Evolutionary conservation across 2,797 vertebrate species (phyloP).

Genomic region (Aldrovandia affinis): DNA sequence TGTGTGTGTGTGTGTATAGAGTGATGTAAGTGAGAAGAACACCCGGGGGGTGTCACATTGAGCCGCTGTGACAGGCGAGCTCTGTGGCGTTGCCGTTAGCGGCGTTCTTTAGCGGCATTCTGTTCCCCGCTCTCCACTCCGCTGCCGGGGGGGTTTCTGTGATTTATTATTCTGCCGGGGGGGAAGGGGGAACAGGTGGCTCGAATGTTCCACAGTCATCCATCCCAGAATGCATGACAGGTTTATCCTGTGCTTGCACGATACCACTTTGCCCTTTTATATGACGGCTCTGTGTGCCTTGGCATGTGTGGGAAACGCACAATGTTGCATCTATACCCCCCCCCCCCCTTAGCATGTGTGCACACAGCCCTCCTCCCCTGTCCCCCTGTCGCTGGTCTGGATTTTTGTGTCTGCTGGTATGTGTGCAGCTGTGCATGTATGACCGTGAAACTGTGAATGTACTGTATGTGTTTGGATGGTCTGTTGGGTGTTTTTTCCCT

Average conservation of each 20-base stretch:
- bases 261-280: slow-evolving; percentile 10
- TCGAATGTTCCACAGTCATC: slow-evolving; percentile 9
- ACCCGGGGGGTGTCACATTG: not conserved
- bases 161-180: slow-evolving; percentile 20
- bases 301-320: slow-evolving; percentile 7
- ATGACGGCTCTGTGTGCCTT: not conserved
- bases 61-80: not conserved
- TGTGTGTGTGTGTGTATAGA: not conserved
- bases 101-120: not conserved
- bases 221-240: slow-evolving; percentile 3
- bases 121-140: not conserved
- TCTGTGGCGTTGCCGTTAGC: not conserved
- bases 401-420: slow-evolving; percentile 8
- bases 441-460: not conserved
- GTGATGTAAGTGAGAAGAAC: not conserved
- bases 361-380: not conserved
- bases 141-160: not conserved
- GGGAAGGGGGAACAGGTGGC: slow-evolving; percentile 16
- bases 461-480: not conserved
- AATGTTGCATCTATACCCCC: not conserved
- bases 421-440: not conserved
- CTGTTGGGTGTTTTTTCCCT: no score
- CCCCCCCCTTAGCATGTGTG: not conserved
- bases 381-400: not conserved
- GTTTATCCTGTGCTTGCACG: slow-evolving; percentile 5